These are phyloP conservation scores for Sorex fumeus DNA, from an alignment of 2,113 vertebrate genomes.

Conservation along the genomic window DNA sequence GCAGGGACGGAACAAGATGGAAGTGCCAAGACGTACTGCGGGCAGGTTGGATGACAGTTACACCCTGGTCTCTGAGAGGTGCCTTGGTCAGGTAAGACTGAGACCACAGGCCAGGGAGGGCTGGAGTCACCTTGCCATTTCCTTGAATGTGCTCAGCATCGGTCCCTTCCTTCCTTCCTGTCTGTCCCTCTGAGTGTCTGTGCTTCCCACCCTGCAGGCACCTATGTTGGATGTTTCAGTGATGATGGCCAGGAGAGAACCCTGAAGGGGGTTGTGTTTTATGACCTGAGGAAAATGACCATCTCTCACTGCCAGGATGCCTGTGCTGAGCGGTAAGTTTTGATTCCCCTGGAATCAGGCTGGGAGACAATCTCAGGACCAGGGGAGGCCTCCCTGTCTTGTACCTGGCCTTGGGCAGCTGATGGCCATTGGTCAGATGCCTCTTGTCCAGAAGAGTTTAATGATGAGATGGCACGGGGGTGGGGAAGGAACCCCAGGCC, in stretches of 20 bases:
- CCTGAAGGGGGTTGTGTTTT: slow-evolving; percentile 95
- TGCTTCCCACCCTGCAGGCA: slow-evolving; percentile 39
- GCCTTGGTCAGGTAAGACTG: too few relatives aligned
- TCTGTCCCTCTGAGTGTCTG: background rate
- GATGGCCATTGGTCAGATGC: background rate
- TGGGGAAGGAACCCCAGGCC: background rate
- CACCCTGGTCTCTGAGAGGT: background rate
- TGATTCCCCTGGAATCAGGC: background rate
- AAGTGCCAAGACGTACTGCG: background rate
- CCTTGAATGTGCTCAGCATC: fast-evolving
- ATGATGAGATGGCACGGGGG: background rate
- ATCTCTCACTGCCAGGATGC: slow-evolving; percentile 96
- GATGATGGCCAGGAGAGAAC: slow-evolving; percentile 92
- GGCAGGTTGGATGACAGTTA: background rate
- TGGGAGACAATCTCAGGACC: background rate
- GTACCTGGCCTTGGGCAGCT: background rate
- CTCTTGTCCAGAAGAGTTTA: background rate
- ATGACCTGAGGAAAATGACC: slow-evolving; percentile 98
- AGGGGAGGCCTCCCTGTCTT: background rate
- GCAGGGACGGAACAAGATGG: background rate
- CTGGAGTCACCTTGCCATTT: too few relatives aligned
- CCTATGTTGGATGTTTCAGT: slow-evolving; percentile 95
- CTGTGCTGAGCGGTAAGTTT: slow-evolving; percentile 95
- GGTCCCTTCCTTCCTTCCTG: background rate
- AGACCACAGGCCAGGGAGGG: too few relatives aligned